Base-by-base conservation (phyloP, 2,888 invertebrate species). In the Pyralis farinalis region DNA sequence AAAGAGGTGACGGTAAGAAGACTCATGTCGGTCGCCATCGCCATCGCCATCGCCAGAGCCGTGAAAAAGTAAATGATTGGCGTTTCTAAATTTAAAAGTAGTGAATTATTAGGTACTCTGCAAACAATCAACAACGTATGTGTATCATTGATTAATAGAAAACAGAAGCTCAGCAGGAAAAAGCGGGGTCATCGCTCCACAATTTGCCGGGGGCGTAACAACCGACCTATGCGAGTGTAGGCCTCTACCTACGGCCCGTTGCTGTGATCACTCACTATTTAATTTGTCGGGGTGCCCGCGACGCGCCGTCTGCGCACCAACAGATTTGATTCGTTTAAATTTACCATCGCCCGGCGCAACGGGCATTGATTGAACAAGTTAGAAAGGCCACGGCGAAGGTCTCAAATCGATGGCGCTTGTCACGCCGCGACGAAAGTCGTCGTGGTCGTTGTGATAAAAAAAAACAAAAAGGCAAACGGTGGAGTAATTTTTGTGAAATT, bases 321-420 rank as follows among this genome's bases (percentile, higher is more conserved):
- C 54, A 47, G 48, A 46, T 49, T 54, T 70, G 67, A 68, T 53
- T 55, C 59, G 65, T 71, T 76, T 82, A 79, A 83, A 78, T 78
- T 72, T 75, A 73, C 58, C 61, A 37, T 46, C 53, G 56, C 46
- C 61, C 43, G 32, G 32, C 54, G 57, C 53, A 54, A 45, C 47
- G 52, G 50, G 46, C 43, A 60, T 64, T 71, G 69, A 79, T 84
- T 74, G 68, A 72, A 68, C 69, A 56, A 61, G 63, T 62, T 73
- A 63, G 67, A 70, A 76, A 80, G 75, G 76, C 73, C 82, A 79
- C 62, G 76, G 75, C 61, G 73, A 81, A 82, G 81, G 77, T 68
- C 69, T 65, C 47, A 52, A 53, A 55, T 61, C 27, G 22, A 37
- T 30, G 30, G 21, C 30, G 30, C 21, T 37, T 31, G 37, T 30